Base-by-base conservation (phyloP, 2,888 invertebrate species). In the Plebejus melissa region DNA sequence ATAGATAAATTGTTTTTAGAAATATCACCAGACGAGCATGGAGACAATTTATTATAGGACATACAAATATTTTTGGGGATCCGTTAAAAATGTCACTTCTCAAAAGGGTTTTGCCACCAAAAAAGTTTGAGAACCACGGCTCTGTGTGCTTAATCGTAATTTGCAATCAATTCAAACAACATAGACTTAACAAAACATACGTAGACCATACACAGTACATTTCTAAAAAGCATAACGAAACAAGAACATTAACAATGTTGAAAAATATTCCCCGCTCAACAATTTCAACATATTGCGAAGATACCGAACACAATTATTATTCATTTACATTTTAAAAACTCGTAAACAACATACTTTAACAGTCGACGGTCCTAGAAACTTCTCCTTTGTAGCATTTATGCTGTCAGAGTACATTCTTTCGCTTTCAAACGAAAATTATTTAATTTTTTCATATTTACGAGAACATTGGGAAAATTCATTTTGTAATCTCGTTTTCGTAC, bases 351-450 rank as follows among this genome's bases (percentile, higher is more conserved):
- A 69, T 69, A 75, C 50, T 50, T 69, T 36, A 69, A 13, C 60
- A 69, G 50, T 54, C 54, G 50, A 69, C 70, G 70, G 46, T 46
- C 22, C 41, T 32, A 74, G 60, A 60, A 46, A 69, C n/a, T 69
- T 69, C 65, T 75, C 75, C 75, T 75, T 75, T 75, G 75, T 69
- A 54, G 69, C 75, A 54, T 75, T 75, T 69, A 36, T 36, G 69
- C 75, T 69, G 69, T 69, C 69, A 69, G 69, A 46, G 46, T 32
- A 69, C 54, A 69, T 75, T 75, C 54, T 69, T 75, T 69, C 46
- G 16, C 69, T 69, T 32, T 69, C 50, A 74, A 60, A 69, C 32
- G n/a, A 69, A 69, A 46, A 28, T 69, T 32, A 50, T 69, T 69
- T 75, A 69, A 32, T 32, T 75, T 75, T 50, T 69, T 60, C 58